Conservation (phyloP, 2,797 vertebrate species). For the Paguma larvata region DNA sequence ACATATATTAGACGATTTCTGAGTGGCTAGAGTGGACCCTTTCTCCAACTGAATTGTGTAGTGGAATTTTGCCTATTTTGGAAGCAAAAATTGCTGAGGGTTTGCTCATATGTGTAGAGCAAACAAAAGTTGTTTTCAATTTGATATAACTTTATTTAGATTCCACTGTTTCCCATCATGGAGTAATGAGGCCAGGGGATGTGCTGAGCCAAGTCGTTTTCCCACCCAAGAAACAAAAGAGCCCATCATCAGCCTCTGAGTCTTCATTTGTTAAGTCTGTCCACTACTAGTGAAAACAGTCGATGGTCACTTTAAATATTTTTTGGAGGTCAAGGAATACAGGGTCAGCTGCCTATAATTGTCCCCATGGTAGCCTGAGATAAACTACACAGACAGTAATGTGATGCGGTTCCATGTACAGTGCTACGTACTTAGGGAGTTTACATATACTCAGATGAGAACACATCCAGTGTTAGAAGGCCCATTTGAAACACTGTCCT, state of each 20-base stretch:
- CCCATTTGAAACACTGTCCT: neutral
- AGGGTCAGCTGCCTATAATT: neutral
- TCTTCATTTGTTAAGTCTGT: constrained; percentile 25
- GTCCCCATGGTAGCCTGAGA: neutral
- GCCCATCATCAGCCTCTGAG: neutral
- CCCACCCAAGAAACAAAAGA: neutral
- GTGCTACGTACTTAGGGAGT: neutral
- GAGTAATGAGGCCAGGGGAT: neutral
- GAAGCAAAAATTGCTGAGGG: neutral
- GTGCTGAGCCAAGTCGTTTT: neutral
- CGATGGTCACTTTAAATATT: constrained; percentile 5
- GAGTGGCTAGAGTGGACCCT: neutral
- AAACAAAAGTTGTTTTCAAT: constrained; percentile 54
- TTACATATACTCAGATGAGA: neutral
- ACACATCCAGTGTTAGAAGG: neutral
- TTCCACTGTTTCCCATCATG: constrained; percentile 16
- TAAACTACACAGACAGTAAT: neutral
- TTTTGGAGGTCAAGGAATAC: constrained; percentile 27
- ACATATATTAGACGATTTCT: neutral
- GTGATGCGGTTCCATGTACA: neutral
- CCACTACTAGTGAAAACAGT: neutral
- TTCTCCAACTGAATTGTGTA: neutral
- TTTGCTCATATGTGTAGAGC: neutral
- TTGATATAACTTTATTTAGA: constrained; percentile 54
- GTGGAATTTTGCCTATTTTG: constrained; percentile 34